These are phyloP conservation scores for Ursus arctos DNA, from an alignment of 2,113 vertebrate species.

Conservation along the genomic window DNA sequence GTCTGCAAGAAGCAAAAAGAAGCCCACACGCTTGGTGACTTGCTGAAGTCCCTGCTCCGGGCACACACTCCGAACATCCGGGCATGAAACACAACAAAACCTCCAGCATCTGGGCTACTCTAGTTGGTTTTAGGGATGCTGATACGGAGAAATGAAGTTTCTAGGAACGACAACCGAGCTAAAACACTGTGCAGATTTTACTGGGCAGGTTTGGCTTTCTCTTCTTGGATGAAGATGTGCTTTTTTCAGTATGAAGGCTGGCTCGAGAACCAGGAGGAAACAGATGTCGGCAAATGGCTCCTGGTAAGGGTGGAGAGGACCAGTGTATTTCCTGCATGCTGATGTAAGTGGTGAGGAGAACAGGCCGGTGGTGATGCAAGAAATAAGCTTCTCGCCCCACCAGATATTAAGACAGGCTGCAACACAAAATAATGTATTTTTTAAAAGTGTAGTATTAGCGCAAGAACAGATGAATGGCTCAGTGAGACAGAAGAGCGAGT, in stretches of 20 bases:
- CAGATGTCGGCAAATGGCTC: not conserved
- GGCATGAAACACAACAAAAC: not conserved
- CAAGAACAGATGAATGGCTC: not conserved
- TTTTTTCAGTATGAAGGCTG: not conserved
- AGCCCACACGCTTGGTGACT: not conserved
- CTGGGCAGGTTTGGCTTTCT: not conserved
- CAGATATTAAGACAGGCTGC: not conserved
- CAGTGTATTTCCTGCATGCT: not conserved
- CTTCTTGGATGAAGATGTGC: not conserved
- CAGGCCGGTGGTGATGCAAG: not conserved
- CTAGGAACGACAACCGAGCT: not conserved
- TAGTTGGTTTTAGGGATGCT: not conserved
- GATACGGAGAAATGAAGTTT: not conserved
- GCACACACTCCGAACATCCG: rapidly evolving
- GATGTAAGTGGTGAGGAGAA: not conserved
- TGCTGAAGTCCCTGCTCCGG: not conserved
- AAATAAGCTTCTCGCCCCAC: constrained; percentile 22
- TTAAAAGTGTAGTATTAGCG: not conserved
- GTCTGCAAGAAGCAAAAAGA: not conserved
- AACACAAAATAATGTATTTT: not conserved
- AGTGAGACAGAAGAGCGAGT: not conserved
- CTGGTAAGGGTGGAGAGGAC: constrained; percentile 33
- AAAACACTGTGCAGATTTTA: not conserved
- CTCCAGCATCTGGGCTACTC: not conserved
- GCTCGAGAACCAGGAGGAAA: not conserved